Conservation (phyloP, 2,113 vertebrate species). For the Halichoerus grypus region DNA sequence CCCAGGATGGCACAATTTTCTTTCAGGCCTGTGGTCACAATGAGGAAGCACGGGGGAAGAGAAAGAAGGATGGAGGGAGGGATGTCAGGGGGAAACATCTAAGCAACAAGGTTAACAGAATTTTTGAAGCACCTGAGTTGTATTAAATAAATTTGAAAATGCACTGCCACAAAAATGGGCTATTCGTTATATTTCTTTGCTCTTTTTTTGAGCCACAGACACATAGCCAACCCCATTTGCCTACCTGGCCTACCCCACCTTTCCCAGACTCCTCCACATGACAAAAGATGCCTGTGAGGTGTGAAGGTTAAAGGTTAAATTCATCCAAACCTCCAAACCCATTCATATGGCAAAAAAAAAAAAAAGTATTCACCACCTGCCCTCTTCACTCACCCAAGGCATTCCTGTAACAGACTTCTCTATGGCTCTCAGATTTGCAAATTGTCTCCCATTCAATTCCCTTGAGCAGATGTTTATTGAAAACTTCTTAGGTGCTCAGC, state of each 20-base stretch:
- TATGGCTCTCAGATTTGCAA: neutral
- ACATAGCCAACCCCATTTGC: neutral
- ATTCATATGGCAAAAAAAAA: neutral
- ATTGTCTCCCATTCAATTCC: conserved; percentile 2
- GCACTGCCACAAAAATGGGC: neutral
- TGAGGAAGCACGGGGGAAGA: neutral
- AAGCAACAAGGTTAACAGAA: neutral
- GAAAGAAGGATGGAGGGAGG: neutral
- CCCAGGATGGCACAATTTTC: neutral
- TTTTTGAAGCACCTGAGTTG: neutral
- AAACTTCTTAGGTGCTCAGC: neutral
- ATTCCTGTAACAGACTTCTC: neutral
- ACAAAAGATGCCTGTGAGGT: neutral
- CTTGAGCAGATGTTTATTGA: neutral
- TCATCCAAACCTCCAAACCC: neutral
- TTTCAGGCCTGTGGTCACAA: neutral
- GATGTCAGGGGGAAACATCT: neutral
- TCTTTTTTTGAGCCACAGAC: neutral
- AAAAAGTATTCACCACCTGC: neutral
- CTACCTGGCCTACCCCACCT: neutral
- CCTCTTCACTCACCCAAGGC: neutral
- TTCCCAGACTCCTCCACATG: neutral
- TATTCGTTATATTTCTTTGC: neutral
- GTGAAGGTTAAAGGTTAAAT: neutral
- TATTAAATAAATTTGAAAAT: neutral